phyloP scores from a whole-genome alignment of 2,797 vertebrate species.

The Clarias fuscus region DNA sequence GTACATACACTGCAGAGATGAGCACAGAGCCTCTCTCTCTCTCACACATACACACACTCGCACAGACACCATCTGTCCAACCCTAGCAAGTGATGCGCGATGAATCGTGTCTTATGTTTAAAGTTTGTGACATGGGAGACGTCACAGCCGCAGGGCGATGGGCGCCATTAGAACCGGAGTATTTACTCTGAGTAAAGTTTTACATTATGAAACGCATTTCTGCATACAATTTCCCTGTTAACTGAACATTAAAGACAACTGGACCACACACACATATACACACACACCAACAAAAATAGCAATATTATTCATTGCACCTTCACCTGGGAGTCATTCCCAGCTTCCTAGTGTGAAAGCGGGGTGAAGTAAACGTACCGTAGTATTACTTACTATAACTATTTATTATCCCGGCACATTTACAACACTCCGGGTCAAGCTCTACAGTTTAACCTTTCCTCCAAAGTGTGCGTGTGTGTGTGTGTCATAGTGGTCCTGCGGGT shows the following conservation, averaged over 20 bases:
- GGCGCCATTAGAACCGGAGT: not conserved
- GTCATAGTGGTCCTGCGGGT: constrained; percentile 24
- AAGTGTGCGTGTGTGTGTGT: not conserved
- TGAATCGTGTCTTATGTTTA: not conserved
- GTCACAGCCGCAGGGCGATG: constrained; percentile 4
- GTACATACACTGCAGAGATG: constrained; percentile 15
- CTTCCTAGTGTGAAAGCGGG: not conserved
- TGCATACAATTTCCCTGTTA: not conserved
- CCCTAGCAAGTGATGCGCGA: not conserved
- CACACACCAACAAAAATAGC: not conserved
- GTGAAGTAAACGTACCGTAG: not conserved
- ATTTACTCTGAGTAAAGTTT: not conserved
- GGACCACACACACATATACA: too few relatives aligned
- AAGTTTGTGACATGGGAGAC: not conserved
- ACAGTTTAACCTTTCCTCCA: not conserved
- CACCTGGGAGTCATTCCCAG: not conserved
- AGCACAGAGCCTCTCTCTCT: not conserved
- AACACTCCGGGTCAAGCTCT: not conserved
- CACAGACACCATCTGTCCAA: constrained; percentile 12
- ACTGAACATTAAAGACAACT: not conserved
- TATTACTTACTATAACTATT: not conserved
- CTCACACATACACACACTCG: not conserved
- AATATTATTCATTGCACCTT: too few relatives aligned
- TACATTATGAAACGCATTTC: not conserved
- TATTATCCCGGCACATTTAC: not conserved